phyloP scores from a whole-genome alignment of 2,888 invertebrate genomes.

The Molanna angustata region DNA sequence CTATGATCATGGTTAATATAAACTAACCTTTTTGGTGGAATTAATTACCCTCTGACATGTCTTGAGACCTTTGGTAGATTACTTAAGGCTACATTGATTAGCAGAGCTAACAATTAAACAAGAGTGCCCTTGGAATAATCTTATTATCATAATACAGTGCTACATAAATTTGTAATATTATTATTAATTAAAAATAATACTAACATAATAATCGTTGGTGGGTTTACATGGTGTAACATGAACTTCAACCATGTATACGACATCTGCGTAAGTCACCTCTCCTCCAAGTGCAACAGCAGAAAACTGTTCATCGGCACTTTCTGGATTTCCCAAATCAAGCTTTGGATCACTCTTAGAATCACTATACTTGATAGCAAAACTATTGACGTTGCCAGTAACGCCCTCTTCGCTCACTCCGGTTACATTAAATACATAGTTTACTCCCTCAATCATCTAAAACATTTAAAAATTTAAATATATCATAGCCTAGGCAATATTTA shows the following conservation, averaged over 20 bases:
- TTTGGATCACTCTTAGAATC: constrained; percentile 25
- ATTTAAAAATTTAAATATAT: constrained; percentile 8
- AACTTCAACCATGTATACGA: constrained; percentile 40
- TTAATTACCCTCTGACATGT: no score
- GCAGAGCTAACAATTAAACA: no score
- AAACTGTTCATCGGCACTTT: constrained; percentile 36
- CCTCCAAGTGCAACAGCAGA: constrained; percentile 42
- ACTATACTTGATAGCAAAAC: constrained; percentile 25
- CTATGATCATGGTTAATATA: no score
- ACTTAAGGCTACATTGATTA: no score
- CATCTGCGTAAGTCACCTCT: constrained; percentile 39
- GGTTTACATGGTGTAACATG: constrained; percentile 41
- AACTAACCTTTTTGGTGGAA: no score
- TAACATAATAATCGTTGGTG: constrained; percentile 44
- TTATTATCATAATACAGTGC: no score
- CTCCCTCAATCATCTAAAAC: constrained; percentile 26
- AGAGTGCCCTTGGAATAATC: no score
- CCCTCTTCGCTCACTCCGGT: constrained; percentile 20
- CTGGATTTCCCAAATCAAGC: constrained; percentile 14
- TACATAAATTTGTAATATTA: neutral
- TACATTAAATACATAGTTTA: constrained; percentile 27
- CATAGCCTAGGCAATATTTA: no score
- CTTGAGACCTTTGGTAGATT: no score
- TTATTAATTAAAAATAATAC: constrained; percentile 30
- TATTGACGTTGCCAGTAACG: constrained; percentile 16